Evolutionary conservation across 2,888 invertebrate genomes (phyloP).

Genomic region (Agrotis puta): DNA sequence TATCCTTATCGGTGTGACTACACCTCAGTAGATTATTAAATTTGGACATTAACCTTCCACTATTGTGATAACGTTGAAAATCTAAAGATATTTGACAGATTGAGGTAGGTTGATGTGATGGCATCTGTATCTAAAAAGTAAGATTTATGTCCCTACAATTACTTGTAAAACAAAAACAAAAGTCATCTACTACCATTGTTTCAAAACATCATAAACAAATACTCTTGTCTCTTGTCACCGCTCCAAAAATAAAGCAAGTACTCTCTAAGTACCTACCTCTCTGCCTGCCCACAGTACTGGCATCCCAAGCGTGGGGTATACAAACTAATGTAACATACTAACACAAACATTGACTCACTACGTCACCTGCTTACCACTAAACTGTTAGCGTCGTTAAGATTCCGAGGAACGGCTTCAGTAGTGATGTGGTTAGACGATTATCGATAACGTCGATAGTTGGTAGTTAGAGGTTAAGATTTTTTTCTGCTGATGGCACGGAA

Average conservation of each 20-base stretch:
- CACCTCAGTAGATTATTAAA: too few species aligned
- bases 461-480: conserved; percentile 10
- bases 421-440: conserved; percentile 48
- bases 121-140: too few species aligned
- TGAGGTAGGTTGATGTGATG: too few species aligned
- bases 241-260: conserved; percentile 43
- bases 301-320: conserved; percentile 53
- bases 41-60: too few species aligned
- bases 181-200: conserved; percentile 28
- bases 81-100: too few species aligned
- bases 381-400: conserved; percentile 79
- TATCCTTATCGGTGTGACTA: too few species aligned
- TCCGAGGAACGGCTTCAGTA: conserved; percentile 61
- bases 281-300: conserved; percentile 5
- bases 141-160: too few species aligned
- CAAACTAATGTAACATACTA: conserved; percentile 66
- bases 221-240: conserved; percentile 24
- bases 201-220: conserved; percentile 30
- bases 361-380: conserved; percentile 72
- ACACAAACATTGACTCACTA: conserved; percentile 68
- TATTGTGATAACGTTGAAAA: too few species aligned
- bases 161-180: background rate
- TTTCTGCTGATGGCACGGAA: background rate
- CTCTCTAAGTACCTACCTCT: conserved; percentile 25
- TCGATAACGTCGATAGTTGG: conserved; percentile 34